Evolutionary conservation across 2,113 vertebrate genomes (phyloP), one percentile per base, ranked within the genome.

Genomic region (Ondatra zibethicus): DNA sequence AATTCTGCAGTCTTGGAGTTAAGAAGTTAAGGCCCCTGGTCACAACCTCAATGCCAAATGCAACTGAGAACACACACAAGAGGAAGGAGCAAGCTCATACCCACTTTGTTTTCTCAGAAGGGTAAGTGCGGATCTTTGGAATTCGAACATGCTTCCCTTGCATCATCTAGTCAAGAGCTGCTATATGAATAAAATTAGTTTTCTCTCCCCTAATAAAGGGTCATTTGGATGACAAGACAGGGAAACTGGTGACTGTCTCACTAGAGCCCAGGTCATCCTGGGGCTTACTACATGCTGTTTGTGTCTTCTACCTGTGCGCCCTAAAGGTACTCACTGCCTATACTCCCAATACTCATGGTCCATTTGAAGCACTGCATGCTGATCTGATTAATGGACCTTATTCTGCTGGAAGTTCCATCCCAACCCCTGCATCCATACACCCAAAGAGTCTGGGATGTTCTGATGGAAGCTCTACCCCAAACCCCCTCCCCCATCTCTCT

Each of bases 21-120:
- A 58, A 52, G 33, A 39, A 61, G 50, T 29, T 29, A 27, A 39
- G 50, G 36, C 12, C 33, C 65, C 27, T 50, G 61, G 17, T 47
- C 42, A 66, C 47, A 80, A n/a, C 39, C 87, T 93, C 42, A 42
- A 50, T 45, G 89, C 23, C 80, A 29, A 81, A 52, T 75, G 31
- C 87, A 61, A 81, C 66, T 92, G 72, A 96, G 31, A 95, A 76
- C 85, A 90, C 52, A 87, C 72, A 47, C 17, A 27, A 39, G 61
- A 42, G 39, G 82, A 47, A 27, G 36, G 25, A 45, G 25, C 58
- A 63, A 65, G 39, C 61, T 61, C 21, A 25, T 7, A 23, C 7
- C 5, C 23, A 31, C 27, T 29, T 29, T 42, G 65, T 86, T 66
- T 86, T 68, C 84, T 86, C 42, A 36, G 16, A 66, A 86, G 17